These are phyloP conservation scores for Emys orbicularis DNA, from an alignment of 2,797 vertebrate species.

Conservation along the genomic window DNA sequence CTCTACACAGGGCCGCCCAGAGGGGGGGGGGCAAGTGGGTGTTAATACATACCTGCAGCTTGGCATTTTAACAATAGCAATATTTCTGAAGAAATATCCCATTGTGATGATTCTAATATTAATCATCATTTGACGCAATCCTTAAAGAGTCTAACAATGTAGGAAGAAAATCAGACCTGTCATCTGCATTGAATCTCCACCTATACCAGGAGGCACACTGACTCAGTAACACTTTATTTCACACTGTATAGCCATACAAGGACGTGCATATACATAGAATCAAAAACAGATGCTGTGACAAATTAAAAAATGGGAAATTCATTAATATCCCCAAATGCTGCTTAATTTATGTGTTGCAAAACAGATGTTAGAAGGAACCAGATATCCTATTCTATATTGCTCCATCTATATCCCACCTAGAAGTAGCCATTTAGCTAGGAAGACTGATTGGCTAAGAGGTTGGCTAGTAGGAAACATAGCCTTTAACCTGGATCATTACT, in stretches of 20 bases:
- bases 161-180: not conserved
- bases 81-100: not conserved
- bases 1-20: too few relatives aligned
- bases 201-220: not conserved
- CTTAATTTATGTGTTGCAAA: not conserved
- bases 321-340: not conserved
- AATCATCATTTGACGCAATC: not conserved
- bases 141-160: not conserved
- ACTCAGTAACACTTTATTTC: not conserved
- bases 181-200: not conserved
- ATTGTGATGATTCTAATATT: not conserved
- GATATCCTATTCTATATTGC: not conserved
- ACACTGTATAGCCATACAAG: not conserved
- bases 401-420: not conserved
- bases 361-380: not conserved
- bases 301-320: not conserved
- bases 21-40: too few relatives aligned
- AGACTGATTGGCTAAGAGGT: not conserved
- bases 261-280: not conserved
- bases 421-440: not conserved
- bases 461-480: not conserved
- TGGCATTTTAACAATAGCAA: slow-evolving; percentile 7
- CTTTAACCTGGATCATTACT: not conserved
- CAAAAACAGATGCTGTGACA: not conserved
- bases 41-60: too few relatives aligned